A percentile compares a stretch with the other conserved stretches of the same genome.
Conservation (phyloP, 2,113 vertebrate genomes). For the Sturnira hondurensis region DNA sequence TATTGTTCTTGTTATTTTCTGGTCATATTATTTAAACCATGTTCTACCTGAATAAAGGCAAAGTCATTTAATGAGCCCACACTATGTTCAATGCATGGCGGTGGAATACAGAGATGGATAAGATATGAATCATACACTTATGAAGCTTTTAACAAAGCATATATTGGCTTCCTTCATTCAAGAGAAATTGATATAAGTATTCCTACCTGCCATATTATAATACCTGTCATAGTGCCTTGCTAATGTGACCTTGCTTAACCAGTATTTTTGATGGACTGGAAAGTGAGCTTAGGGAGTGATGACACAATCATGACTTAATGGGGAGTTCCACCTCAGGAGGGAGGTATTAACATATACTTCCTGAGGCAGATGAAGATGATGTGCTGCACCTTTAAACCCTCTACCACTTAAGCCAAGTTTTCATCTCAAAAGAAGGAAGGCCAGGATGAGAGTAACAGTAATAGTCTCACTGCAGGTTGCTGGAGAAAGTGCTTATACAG, state of each 20-base stretch:
- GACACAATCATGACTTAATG: background rate
- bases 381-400: background rate
- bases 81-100: background rate
- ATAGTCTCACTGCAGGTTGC: conserved; percentile 20
- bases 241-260: background rate
- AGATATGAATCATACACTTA: background rate
- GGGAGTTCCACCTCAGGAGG: background rate
- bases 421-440: conserved; percentile 9
- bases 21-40: background rate
- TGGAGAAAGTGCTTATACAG: conserved; percentile 1
- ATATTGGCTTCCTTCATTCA: background rate
- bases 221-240: background rate
- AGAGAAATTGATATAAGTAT: background rate
- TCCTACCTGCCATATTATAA: background rate
- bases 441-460: background rate
- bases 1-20: background rate
- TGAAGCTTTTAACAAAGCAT: background rate
- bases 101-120: background rate
- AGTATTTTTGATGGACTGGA: background rate
- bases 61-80: background rate
- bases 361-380: background rate
- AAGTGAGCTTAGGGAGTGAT: background rate
- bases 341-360: background rate
- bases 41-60: background rate
- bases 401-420: background rate